Base-by-base conservation (phyloP, 2,888 invertebrate genomes). In the Drosophila meridionalis region DNA sequence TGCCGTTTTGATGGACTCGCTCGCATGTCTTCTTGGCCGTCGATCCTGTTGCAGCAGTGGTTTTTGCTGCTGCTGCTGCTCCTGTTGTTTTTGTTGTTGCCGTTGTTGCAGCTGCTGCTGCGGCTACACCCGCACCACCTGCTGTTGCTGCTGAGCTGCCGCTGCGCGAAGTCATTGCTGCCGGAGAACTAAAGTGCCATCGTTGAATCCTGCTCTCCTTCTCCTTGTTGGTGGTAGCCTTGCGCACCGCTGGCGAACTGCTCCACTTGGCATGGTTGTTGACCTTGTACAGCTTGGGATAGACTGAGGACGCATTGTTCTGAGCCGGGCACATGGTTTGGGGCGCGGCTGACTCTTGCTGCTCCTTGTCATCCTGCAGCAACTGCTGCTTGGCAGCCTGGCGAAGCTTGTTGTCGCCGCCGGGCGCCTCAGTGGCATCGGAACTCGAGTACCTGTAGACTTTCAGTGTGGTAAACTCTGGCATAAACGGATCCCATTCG, bases 271-370 rank as follows among this genome's bases (percentile, higher is more conserved):
- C 36, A 30, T 60, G 61, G 20, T 53, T 58, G 14, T 56, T 58
- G 1, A 69, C 20, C 53, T 87, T 84, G 62, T 62, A 64, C 9
- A 70, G 47, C 1, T 82, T 66, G 3, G 78, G 67, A 48, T 70
- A 76, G 7, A 36, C 28, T 0, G 70, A n/a, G 4, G 69, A 28
- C n/a, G 60, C 6, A 47, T 60, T 73, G 9, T 57, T 32, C 2
- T 43, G 20, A 8, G 58, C 65, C 3, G 43, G 28, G 2, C 74
- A 53, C 7, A 70, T 70, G 12, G 60, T 40, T 8, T 80, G 72
- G 6, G 71, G 66, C 2, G 50, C 47, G 0, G 56, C 7, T 2
- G 72, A 55, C 20, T 48, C 52, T 0, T 66, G 57, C 5, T 60
- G 34, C 0, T 60, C 63, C 2, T 38, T 48, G 4, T 65, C 47